Base-by-base conservation (phyloP, 35 echinoderm and acorn worm genomes). In the Heliocidaris erythrogramma region DNA sequence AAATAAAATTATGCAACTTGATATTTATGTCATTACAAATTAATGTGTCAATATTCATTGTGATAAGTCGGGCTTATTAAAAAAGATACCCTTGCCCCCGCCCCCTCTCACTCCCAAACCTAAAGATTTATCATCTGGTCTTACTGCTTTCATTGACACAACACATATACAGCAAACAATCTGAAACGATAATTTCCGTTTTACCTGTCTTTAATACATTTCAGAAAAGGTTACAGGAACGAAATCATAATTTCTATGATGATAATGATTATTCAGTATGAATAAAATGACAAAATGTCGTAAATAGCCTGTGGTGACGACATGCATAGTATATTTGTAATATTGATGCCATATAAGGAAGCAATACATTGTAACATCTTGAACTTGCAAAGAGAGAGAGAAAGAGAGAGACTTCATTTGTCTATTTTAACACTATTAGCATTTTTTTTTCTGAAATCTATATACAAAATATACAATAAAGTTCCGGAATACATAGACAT, bases 201-300 rank as follows among this genome's bases (percentile, higher is more conserved):
- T n/a, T 21, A 78, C 65, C 21, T 78, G 65, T 78, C 65, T 78
- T 78, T 78, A 78, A 78, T 78, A 78, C 65, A 78, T 78, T 78
- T 78, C 65, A 78, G 65, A 78, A 78, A 78, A 78, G 65, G 65
- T 27, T 78, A 78, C 65, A 78, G 35, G 35, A 42, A 42, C 35
- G 35, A 78, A 78, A 78, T 78, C 65, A 78, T 78, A 78, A 27
- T 78, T 21, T 78, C 65, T 78, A 71, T 71, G 52, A 78, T 65
- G 60, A 65, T 78, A 18, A 78, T n/a, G 18, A 3, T 78, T 78
- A 78, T 78, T 78, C 65, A 78, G 21, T 78, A 78, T 78, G 65
- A 78, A 78, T 78, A 78, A 78, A 78, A 78, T 78, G 65, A 78
- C 65, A 78, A 78, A 78, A 78, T 78, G 27, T 78, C 27, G 65